phyloP scores from a whole-genome alignment of 2,797 vertebrate genomes.

The Cuculus canorus region DNA sequence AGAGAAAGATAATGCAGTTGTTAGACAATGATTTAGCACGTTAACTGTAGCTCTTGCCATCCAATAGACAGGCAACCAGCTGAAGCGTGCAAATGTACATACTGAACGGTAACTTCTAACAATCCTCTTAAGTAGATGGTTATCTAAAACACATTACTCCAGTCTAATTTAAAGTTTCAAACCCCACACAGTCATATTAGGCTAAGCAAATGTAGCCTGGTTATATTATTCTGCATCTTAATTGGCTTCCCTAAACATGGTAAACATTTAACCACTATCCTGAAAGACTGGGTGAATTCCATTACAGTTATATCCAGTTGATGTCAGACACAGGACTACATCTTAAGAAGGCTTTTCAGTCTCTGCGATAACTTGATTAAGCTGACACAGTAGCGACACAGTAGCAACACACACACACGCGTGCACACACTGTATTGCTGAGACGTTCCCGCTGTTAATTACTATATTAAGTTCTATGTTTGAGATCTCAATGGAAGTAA shows the following conservation, averaged over 20 bases:
- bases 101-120: neutral
- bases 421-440: neutral
- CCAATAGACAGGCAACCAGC: neutral
- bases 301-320: neutral
- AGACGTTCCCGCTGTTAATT: neutral
- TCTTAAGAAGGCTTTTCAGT: neutral
- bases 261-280: neutral
- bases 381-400: neutral
- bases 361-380: neutral
- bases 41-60: neutral
- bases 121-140: neutral
- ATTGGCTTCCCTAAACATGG: neutral
- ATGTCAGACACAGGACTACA: neutral
- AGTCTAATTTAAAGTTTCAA: neutral
- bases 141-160: neutral
- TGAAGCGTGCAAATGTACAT: neutral
- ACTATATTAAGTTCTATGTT: rapidly evolving
- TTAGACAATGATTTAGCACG: neutral
- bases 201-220: neutral
- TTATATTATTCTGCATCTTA: neutral
- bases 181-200: neutral
- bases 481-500: neutral
- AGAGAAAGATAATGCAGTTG: neutral
- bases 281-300: neutral
- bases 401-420: too few relatives aligned